phyloP scores from a whole-genome alignment of 1,140 invertebrate species.

The Drosophila bocqueti region DNA sequence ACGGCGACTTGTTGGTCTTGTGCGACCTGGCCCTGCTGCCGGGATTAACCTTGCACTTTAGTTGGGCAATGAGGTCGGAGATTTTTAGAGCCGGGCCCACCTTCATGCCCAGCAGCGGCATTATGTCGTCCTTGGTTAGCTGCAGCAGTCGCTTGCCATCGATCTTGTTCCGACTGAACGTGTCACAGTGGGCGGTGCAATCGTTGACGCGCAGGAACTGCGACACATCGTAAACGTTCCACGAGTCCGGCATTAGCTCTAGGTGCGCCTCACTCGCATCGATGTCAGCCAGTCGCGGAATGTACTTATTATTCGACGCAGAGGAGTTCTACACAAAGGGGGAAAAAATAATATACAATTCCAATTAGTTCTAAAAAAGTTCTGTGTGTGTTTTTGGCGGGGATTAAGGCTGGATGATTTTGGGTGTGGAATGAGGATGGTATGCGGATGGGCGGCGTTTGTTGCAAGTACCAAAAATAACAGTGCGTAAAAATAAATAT shows the following conservation, averaged over 20 bases:
- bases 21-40: constrained; percentile 79
- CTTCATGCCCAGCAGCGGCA: constrained; percentile 95
- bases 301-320: constrained; percentile 82
- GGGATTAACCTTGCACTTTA: constrained; percentile 87
- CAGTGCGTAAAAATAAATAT: constrained; percentile 76
- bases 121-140: constrained; percentile 95
- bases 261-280: constrained; percentile 83
- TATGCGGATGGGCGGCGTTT: constrained; percentile 2
- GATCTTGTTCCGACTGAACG: constrained; percentile 90
- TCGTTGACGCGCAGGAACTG: constrained; percentile 95
- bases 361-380: not conserved
- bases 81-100: constrained; percentile 97
- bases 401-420: constrained; percentile 12
- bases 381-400: not conserved
- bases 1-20: constrained; percentile 80
- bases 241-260: constrained; percentile 90
- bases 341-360: constrained; percentile 9
- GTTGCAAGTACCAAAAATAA: constrained; percentile 76
- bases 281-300: constrained; percentile 78
- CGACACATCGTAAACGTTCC: constrained; percentile 94
- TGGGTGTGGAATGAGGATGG: not conserved
- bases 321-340: constrained; percentile 66
- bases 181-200: constrained; percentile 94
- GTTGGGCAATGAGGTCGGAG: constrained; percentile 94
- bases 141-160: constrained; percentile 92